Evolutionary conservation across 1,140 invertebrate genomes (phyloP).

Genomic region (Zaprionus africanus): DNA sequence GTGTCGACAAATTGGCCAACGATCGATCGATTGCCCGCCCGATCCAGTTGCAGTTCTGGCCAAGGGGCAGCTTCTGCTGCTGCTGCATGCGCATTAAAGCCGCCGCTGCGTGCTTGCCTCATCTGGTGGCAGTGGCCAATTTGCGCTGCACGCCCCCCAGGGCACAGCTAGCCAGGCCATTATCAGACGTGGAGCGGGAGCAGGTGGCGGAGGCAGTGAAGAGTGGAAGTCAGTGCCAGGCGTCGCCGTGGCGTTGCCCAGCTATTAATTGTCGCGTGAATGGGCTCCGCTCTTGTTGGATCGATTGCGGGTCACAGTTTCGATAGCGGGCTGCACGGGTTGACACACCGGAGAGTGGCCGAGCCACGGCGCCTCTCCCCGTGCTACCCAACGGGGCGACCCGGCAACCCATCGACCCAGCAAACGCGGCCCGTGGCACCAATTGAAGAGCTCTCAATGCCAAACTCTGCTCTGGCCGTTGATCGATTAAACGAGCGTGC

Average conservation of each 20-base stretch:
- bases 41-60: slow-evolving; percentile 43
- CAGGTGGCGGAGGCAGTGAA: background rate
- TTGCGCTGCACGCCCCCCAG: slow-evolving; percentile 18
- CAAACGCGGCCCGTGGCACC: slow-evolving; percentile 50
- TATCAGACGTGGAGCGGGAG: slow-evolving; percentile 56
- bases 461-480: slow-evolving; percentile 62
- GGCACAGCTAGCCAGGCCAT: slow-evolving; percentile 49
- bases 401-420: slow-evolving; percentile 9
- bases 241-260: slow-evolving; percentile 46
- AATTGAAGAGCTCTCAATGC: slow-evolving; percentile 66
- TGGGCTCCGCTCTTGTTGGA: slow-evolving; percentile 50
- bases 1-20: slow-evolving; percentile 73
- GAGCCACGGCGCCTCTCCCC: too few species aligned
- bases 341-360: background rate
- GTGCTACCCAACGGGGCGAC: background rate
- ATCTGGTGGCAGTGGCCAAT: slow-evolving; percentile 47
- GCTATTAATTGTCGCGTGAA: slow-evolving; percentile 81
- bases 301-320: slow-evolving; percentile 57
- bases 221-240: slow-evolving; percentile 35
- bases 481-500: slow-evolving; percentile 74
- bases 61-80: slow-evolving; percentile 48
- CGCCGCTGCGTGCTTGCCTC: slow-evolving; percentile 10
- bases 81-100: slow-evolving; percentile 15
- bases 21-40: slow-evolving; percentile 19
- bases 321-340: slow-evolving; percentile 47